Conservation (phyloP, 2,797 vertebrate genomes). For the Anniella stebbinsi region DNA sequence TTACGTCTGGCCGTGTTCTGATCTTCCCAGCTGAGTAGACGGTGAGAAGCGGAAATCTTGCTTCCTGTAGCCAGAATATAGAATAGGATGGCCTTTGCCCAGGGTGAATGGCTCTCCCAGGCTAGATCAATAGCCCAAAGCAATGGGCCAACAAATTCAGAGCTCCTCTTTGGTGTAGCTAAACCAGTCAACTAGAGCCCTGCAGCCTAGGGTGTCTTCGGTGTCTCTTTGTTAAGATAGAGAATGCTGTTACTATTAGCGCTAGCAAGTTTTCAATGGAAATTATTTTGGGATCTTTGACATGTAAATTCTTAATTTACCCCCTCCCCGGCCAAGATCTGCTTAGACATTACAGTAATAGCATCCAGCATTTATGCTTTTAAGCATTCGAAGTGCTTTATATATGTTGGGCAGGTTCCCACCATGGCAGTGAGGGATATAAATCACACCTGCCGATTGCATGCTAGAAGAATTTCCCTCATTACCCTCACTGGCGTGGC, state of each 20-base stretch:
- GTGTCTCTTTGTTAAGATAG: neutral
- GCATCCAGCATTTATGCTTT: neutral
- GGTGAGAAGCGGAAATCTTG: neutral
- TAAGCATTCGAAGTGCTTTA: neutral
- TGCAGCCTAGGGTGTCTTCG: neutral
- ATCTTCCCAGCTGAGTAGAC: neutral
- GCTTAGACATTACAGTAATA: neutral
- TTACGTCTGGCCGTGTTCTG: neutral
- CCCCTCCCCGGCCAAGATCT: neutral
- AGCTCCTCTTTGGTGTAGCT: neutral
- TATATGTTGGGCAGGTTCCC: neutral
- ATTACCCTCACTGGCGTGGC: too few relatives aligned
- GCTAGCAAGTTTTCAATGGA: neutral
- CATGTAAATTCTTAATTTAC: neutral
- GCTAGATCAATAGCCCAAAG: constrained; percentile 15
- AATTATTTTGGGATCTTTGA: constrained; percentile 10
- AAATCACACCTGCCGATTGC: too few relatives aligned
- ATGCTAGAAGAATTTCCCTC: too few relatives aligned
- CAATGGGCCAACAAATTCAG: constrained; percentile 1
- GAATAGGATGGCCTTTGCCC: constrained; percentile 1
- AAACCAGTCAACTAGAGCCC: neutral
- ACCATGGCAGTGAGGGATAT: too few relatives aligned
- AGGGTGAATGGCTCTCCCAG: constrained; percentile 14
- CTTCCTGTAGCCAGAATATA: constrained; percentile 7
- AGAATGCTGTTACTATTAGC: neutral